Evolutionary conservation across 2,113 vertebrate genomes (phyloP).

Genomic region (Corythornis vintsioides): DNA sequence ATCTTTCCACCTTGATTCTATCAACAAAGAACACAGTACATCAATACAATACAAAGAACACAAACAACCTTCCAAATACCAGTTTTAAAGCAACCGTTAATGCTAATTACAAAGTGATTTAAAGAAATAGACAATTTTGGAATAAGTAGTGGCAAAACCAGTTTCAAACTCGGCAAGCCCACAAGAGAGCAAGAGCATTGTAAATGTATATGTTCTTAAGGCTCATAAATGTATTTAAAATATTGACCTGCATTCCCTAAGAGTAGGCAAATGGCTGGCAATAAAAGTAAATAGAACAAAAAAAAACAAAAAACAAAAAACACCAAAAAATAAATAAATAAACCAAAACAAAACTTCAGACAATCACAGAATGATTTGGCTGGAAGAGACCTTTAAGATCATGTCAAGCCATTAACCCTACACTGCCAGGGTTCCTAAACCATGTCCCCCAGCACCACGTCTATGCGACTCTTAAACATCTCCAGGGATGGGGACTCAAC

Average conservation of each 20-base stretch:
- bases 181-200: not conserved
- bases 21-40: not conserved
- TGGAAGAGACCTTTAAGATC: too few relatives aligned
- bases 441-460: too few relatives aligned
- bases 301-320: too few relatives aligned
- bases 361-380: too few relatives aligned
- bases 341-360: too few relatives aligned
- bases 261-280: not conserved
- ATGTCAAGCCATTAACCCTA: too few relatives aligned
- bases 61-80: not conserved
- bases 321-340: too few relatives aligned
- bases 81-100: not conserved
- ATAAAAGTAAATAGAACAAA: not conserved
- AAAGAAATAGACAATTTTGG: not conserved
- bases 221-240: not conserved
- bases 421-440: too few relatives aligned
- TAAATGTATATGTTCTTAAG: not conserved
- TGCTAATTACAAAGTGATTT: not conserved
- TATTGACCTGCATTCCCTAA: not conserved
- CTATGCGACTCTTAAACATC: too few relatives aligned
- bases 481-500: too few relatives aligned
- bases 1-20: constrained; percentile 88
- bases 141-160: not conserved
- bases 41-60: not conserved
- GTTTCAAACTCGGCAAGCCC: not conserved